Evolutionary conservation across 2,113 vertebrate species (phyloP).

Genomic region (Terrapene triunguis): DNA sequence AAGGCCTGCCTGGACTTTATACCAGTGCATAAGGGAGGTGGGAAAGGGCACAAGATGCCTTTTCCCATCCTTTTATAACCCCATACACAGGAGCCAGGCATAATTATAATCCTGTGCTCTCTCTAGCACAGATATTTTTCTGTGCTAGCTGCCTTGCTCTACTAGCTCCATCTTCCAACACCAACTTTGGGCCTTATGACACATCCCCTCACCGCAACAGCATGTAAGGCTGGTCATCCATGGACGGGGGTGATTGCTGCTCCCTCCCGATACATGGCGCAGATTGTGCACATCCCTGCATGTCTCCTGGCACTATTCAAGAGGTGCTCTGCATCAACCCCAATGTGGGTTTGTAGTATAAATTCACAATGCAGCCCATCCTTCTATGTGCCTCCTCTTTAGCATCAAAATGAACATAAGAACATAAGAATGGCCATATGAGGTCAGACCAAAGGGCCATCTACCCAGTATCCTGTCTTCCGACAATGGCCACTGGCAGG

Average conservation of each 20-base stretch:
- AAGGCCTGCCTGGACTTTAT: not conserved
- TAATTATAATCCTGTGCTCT: not conserved
- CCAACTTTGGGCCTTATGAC: not conserved
- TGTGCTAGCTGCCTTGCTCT: too few relatives aligned
- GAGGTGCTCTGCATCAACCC: too few relatives aligned
- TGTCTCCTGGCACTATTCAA: not conserved
- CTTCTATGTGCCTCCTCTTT: not conserved
- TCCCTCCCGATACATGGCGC: not conserved
- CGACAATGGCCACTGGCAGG: too few relatives aligned
- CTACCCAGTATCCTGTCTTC: too few relatives aligned
- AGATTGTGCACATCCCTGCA: not conserved
- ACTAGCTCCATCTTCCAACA: not conserved
- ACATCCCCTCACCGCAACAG: not conserved
- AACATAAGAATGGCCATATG: too few relatives aligned
- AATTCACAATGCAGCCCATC: fast-evolving
- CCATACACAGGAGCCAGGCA: not conserved
- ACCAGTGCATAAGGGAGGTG: not conserved
- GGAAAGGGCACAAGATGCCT: not conserved
- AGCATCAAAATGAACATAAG: not conserved
- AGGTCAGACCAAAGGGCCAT: too few relatives aligned
- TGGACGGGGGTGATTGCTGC: not conserved
- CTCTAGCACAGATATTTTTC: not conserved
- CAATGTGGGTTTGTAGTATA: not conserved
- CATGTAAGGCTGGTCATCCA: not conserved
- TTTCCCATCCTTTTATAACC: not conserved